Conservation (phyloP, 2,888 invertebrate species). For the Pammene aurita region DNA sequence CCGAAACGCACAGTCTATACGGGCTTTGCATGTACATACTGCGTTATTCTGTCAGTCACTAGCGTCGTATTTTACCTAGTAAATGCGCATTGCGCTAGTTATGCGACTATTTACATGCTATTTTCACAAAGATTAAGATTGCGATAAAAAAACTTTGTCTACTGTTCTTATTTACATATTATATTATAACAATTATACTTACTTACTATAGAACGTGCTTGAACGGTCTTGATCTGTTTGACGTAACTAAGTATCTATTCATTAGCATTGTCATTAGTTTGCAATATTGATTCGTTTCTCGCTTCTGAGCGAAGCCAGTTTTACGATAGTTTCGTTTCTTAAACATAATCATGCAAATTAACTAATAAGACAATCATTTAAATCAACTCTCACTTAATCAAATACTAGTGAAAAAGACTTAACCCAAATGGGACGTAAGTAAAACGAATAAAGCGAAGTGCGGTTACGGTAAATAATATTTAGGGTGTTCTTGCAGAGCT, state of each 20-base stretch:
- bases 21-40: background rate
- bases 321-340: too few species aligned
- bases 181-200: too few species aligned
- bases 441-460: too few species aligned
- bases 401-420: background rate
- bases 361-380: slow-evolving; percentile 19
- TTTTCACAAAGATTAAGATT: background rate
- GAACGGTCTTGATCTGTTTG: too few species aligned
- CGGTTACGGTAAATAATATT: too few species aligned
- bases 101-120: slow-evolving; percentile 2
- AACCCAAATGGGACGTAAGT: too few species aligned
- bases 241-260: too few species aligned
- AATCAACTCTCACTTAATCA: slow-evolving; percentile 11
- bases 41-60: background rate
- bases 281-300: background rate
- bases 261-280: background rate
- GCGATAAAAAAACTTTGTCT: background rate
- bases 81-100: slow-evolving; percentile 2
- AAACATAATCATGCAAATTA: slow-evolving; percentile 27
- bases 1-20: background rate
- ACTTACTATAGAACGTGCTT: too few species aligned
- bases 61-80: background rate
- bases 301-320: background rate
- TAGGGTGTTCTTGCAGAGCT: too few species aligned
- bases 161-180: background rate